Conservation (phyloP, 1,140 invertebrate genomes). For the Fopius arisanus region DNA sequence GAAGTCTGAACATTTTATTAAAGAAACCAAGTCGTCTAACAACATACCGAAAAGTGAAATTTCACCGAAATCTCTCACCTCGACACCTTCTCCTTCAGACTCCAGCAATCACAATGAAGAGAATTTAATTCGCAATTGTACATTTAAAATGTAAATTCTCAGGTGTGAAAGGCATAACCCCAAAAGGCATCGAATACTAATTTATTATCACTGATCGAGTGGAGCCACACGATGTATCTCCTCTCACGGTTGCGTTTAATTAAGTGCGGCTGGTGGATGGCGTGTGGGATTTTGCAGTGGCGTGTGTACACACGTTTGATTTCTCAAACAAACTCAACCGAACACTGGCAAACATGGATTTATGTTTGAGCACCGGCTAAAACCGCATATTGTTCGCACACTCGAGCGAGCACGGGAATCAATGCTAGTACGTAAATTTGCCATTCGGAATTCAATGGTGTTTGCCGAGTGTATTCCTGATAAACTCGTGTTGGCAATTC, state of each 20-base stretch:
- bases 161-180: background rate
- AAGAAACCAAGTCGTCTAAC: too few relatives aligned
- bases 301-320: background rate
- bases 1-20: too few relatives aligned
- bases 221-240: background rate
- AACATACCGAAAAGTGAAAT: too few relatives aligned
- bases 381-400: constrained; percentile 1
- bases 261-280: background rate
- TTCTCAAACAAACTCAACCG: background rate
- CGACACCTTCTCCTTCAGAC: background rate
- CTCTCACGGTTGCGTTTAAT: background rate
- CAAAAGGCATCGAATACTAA: background rate
- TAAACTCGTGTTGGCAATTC: constrained; percentile 25
- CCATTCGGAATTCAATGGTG: background rate
- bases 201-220: constrained; percentile 8
- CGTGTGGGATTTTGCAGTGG: background rate
- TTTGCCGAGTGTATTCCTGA: background rate
- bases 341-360: background rate
- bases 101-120: background rate
- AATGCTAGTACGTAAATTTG: constrained; percentile 4
- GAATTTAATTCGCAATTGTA: background rate
- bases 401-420: background rate
- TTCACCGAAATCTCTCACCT: too few relatives aligned
- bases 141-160: background rate
- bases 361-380: background rate